These are phyloP conservation scores for Fistularia tabacaria DNA, from an alignment of 2,797 vertebrate genomes.

Conservation along the genomic window DNA sequence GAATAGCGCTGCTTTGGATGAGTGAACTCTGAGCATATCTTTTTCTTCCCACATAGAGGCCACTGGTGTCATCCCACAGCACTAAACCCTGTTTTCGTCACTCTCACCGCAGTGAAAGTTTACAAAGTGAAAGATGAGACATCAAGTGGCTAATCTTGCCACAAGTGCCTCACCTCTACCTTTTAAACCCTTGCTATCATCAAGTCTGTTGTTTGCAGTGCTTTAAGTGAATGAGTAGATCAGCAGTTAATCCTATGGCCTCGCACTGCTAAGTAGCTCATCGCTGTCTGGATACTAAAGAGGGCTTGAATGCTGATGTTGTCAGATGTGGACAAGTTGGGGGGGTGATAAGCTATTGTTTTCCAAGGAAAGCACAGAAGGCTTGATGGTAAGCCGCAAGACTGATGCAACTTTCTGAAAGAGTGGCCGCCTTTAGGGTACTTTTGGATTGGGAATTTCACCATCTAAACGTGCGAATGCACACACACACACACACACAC, in stretches of 20 bases:
- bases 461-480: constrained; percentile 18
- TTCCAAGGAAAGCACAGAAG: constrained; percentile 62
- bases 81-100: constrained; percentile 40
- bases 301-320: constrained; percentile 69
- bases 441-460: constrained; percentile 41
- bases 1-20: constrained; percentile 52
- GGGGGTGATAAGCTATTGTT: constrained; percentile 69
- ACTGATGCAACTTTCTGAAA: constrained; percentile 70
- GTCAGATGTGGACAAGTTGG: constrained; percentile 62
- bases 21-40: constrained; percentile 22
- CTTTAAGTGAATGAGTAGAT: constrained; percentile 74
- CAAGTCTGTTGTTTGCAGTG: constrained; percentile 61
- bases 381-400: constrained; percentile 53
- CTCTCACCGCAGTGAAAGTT: constrained; percentile 50
- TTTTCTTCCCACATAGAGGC: constrained; percentile 46
- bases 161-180: constrained; percentile 69
- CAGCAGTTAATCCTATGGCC: constrained; percentile 70
- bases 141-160: constrained; percentile 59
- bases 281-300: constrained; percentile 62
- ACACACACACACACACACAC: constrained; percentile 19
- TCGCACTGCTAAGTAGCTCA: constrained; percentile 66
- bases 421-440: constrained; percentile 27
- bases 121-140: constrained; percentile 66
- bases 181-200: constrained; percentile 66
- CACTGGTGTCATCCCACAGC: constrained; percentile 28